These are phyloP conservation scores for Watsonalla cultraria DNA, from an alignment of 2,888 invertebrate genomes.

Conservation along the genomic window DNA sequence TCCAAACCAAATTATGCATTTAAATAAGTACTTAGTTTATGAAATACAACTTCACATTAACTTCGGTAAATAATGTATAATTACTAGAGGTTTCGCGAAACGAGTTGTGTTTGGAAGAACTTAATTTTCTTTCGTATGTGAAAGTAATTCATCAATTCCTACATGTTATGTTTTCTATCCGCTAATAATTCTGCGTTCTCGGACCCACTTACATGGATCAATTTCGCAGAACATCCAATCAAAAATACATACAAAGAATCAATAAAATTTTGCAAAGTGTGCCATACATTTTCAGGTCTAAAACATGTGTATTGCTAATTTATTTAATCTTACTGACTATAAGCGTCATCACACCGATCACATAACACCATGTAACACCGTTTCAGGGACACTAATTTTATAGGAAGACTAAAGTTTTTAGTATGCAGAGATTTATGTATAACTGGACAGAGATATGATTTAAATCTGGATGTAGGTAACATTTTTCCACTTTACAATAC, in stretches of 20 bases:
- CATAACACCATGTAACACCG: constrained; percentile 56
- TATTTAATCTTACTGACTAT: constrained; percentile 47
- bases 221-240: background rate
- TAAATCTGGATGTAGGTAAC: background rate
- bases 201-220: no score
- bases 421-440: constrained; percentile 16
- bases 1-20: no score
- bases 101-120: no score
- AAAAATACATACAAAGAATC: background rate
- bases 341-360: constrained; percentile 75
- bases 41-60: no score
- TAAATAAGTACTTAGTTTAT: no score
- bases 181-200: no score
- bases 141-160: no score
- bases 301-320: constrained; percentile 33
- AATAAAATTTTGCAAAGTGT: background rate
- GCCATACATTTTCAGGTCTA: background rate
- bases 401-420: constrained; percentile 43
- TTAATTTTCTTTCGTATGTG: no score
- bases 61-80: no score
- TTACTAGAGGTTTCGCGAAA: no score
- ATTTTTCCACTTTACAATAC: background rate
- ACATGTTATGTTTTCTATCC: no score
- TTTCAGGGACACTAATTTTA: constrained; percentile 37
- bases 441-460: constrained; percentile 4